These are phyloP conservation scores for Choristoneura fumiferana DNA, from an alignment of 1,140 invertebrate species.

Conservation along the genomic window DNA sequence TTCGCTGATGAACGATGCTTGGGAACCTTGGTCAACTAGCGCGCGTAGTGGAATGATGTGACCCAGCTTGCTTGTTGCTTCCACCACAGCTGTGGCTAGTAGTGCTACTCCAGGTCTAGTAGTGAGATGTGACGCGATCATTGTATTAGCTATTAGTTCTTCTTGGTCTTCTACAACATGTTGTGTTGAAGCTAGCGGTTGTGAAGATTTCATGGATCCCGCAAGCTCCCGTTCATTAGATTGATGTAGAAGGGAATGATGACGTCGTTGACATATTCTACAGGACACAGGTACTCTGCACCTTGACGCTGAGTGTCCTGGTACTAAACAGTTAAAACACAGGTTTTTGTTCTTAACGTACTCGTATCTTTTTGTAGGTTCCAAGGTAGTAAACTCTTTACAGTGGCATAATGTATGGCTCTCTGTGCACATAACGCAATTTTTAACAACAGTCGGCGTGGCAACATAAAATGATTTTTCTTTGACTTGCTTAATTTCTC, in stretches of 20 bases:
- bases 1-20: constrained; percentile 32
- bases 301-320: constrained; percentile 25
- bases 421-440: constrained; percentile 25
- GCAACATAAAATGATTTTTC: constrained; percentile 6
- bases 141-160: neutral
- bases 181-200: neutral
- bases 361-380: constrained; percentile 24
- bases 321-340: constrained; percentile 33
- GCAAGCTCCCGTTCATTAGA: neutral
- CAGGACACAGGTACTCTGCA: constrained; percentile 27
- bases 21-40: constrained; percentile 32
- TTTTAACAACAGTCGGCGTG: constrained; percentile 9
- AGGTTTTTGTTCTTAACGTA: constrained; percentile 27
- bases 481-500: too few species aligned
- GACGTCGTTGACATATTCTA: constrained; percentile 29
- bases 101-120: constrained; percentile 19
- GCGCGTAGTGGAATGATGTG: constrained; percentile 24
- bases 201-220: neutral
- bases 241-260: constrained; percentile 34
- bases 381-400: constrained; percentile 24
- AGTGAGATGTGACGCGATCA: constrained; percentile 12
- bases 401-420: constrained; percentile 28
- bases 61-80: constrained; percentile 20
- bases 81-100: constrained; percentile 31
- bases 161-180: constrained; percentile 7